phyloP scores from a whole-genome alignment of 2,888 invertebrate genomes.

The Ochlodes sylvanus region DNA sequence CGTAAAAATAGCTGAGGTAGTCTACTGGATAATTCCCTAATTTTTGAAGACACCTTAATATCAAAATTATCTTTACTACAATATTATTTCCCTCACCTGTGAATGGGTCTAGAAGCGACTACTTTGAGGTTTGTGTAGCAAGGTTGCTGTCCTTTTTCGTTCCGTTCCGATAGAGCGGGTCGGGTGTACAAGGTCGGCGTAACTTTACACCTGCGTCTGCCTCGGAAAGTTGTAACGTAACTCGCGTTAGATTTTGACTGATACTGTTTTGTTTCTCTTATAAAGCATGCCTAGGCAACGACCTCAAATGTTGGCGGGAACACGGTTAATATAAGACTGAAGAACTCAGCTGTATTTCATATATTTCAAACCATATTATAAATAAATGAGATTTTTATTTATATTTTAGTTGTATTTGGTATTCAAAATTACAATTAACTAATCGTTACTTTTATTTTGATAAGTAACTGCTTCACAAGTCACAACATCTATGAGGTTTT shows the following conservation, averaged over 20 bases:
- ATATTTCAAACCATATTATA: too few species aligned
- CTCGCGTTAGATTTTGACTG: constrained; percentile 11
- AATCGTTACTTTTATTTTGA: too few species aligned
- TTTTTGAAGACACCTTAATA: too few species aligned
- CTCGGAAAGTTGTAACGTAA: constrained; percentile 18
- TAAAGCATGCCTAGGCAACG: background rate
- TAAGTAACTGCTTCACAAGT: too few species aligned
- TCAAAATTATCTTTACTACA: too few species aligned
- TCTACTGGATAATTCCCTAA: too few species aligned
- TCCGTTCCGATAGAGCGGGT: constrained; percentile 29
- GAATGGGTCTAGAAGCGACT: constrained; percentile 14
- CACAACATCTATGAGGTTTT: too few species aligned
- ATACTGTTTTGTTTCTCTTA: background rate
- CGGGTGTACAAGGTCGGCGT: constrained; percentile 22
- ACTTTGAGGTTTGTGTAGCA: constrained; percentile 9
- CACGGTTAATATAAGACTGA: background rate
- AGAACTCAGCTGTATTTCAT: too few species aligned
- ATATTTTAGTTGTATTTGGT: too few species aligned
- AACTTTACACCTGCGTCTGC: constrained; percentile 15
- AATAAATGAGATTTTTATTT: too few species aligned
- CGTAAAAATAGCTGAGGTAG: too few species aligned
- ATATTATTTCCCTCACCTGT: background rate
- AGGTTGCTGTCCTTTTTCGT: constrained; percentile 31
- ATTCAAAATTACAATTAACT: too few species aligned
- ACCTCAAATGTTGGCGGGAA: background rate